Base-by-base conservation (phyloP, 2,888 invertebrate species). In the Allolobophora icterica region DNA sequence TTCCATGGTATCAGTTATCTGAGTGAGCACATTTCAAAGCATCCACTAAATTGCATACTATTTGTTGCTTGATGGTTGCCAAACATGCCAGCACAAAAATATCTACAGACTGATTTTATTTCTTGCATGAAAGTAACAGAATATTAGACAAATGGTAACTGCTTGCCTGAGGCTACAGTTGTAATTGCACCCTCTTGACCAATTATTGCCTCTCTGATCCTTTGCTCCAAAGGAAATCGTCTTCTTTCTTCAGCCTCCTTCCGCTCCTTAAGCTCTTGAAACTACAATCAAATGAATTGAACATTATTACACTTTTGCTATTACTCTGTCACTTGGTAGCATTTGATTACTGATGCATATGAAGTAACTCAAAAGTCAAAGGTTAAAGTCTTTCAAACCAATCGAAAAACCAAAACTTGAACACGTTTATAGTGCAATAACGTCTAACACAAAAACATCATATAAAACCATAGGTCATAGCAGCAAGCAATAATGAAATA, bases 201-300 rank as follows among this genome's bases (percentile, higher is more conserved):
- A 89, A 98, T 97, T 93, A 98, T 97, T 94, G 96, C 96, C 95
- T 97, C 96, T 94, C 97, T 97, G 89, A 98, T 96, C 92, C 98
- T 96, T 95, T 97, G 97, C 95, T 98, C 98, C 91, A 98, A 95
- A 42, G 98, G 97, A 96, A 97, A 97, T 94, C 97, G 96, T 93
- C 97, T 96, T 91, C 98, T 96, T 95, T 98, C 97, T 94, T 97
- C 97, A 6, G 97, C 96, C 94, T 97, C 97, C 94, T 96, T 96
- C 94, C 96, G 96, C 92, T 96, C 96, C 93, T 96, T 95, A 24
- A 96, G 92, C 96, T 96, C 93, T 96, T 93, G 93, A 93, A 93
- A 93, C 92, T 93, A 84, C 19, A 90, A 71, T 90, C 17, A 38
- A 91, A 40, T 34, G 33, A 87, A 87, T 11, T 38, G 30, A 40